Base-by-base conservation (phyloP, 1,140 invertebrate genomes). In the Laupala kohalensis region DNA sequence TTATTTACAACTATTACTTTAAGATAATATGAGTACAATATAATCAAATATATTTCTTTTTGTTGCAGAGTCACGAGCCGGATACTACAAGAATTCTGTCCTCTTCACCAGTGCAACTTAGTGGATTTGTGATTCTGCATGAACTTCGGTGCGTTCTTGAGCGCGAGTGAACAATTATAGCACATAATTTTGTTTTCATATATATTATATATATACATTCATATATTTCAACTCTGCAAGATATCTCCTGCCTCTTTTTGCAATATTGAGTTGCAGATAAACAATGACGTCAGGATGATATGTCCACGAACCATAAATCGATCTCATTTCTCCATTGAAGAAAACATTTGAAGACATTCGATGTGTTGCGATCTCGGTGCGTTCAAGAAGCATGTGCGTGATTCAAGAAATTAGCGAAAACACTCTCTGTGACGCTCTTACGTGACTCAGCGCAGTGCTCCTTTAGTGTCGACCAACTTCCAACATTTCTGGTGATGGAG, bases 61-160 rank as follows among this genome's bases (percentile, higher is more conserved):
- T 80, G 77, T 84, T 84, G 29, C 83, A 85, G 84, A 85, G 73
- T 82, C 85, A 37, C 82, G 86, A 76, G 86, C 88, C 74, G 85
- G 85, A 75, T 92, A 92, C 81, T 93, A 92, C 84, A 92, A 93
- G 80, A 92, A 92, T 80, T 92, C 91, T 15, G 90, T 92, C 73
- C 83, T 93, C 67, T 93, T 92, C 79, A 91, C 89, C 74, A 90
- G 89, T 76, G 90, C 91, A 77, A 93, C 91, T 84, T 93, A 92
- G 88, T 87, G 67, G 4, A 27, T 6, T 53, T 19, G 37, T 19
- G 37, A 53, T 53, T 53, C 9, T 13, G 37, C 37, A 13, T 19
- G 37, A 53, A 53, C 37, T 13, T 1, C 37, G 19, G 37, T 53
- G 37, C 37, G 37, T 19, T 19, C 9, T 13, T 53, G 19, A 53